Percentiles rank a stretch among this genome's conserved stretches.
Conservation (phyloP, 2,888 invertebrate species). For the Dilophus febrilis region DNA sequence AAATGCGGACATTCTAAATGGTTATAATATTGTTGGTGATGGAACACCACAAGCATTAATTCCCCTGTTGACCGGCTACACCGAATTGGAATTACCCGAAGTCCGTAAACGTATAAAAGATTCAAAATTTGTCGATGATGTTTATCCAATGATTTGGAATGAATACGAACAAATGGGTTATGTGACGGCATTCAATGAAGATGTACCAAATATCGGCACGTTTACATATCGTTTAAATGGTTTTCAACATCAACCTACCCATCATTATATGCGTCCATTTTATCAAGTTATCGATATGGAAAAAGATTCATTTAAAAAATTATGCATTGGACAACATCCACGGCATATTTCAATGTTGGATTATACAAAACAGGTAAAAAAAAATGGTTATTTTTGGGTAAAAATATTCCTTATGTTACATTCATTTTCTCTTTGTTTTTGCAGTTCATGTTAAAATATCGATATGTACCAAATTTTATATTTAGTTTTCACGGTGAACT, state of each 20-base stretch:
- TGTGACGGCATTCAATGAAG: conserved; percentile 73
- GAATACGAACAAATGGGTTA: conserved; percentile 52
- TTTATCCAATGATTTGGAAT: conserved; percentile 77
- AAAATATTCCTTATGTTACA: not conserved
- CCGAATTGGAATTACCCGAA: conserved; percentile 76
- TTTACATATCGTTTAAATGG: conserved; percentile 84
- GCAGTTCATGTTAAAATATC: conserved; percentile 42
- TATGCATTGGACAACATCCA: conserved; percentile 55
- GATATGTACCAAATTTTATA: conserved; percentile 54
- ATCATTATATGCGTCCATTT: conserved; percentile 77
- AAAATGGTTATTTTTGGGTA: too few species aligned
- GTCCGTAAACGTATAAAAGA: conserved; percentile 50
- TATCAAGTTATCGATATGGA: conserved; percentile 47
- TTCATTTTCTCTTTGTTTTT: conserved; percentile 11
- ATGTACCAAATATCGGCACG: conserved; percentile 65
- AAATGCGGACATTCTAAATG: conserved; percentile 46
- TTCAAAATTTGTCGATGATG: conserved; percentile 49
- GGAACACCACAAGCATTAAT: conserved; percentile 77
- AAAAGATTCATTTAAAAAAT: conserved; percentile 35
- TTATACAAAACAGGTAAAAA: conserved; percentile 43
- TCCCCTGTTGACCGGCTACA: conserved; percentile 70
- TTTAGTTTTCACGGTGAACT: conserved; percentile 82
- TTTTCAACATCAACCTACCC: conserved; percentile 64
- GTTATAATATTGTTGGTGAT: conserved; percentile 74
- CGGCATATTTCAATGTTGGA: conserved; percentile 50